Evolutionary conservation across 2,888 invertebrate species (phyloP), one percentile per base, ranked within the genome.

Genomic region (Nycteola revayana): DNA sequence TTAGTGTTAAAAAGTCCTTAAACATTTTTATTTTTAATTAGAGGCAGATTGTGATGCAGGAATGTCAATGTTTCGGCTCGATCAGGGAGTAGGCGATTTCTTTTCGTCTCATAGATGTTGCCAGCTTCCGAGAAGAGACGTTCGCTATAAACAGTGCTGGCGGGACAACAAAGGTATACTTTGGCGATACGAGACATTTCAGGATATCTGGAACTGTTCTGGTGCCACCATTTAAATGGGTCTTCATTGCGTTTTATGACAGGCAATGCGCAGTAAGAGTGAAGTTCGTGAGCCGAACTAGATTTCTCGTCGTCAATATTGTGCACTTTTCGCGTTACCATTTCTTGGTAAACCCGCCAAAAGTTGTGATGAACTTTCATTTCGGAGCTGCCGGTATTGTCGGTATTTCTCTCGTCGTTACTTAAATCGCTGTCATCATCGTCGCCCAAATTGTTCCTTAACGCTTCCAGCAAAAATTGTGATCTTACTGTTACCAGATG

Each of bases 181-280:
- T 28, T 55, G 10, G 49, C 45, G 42, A 55, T 53, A 37, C 48
- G 50, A 36, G 54, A 32, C 17, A 60, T 41, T 24, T 42, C 17
- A 27, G 58, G 53, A 34, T 56, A 60, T 25, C 47, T 43, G 20
- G 42, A 50, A 33, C 21, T 25, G 28, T 59, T 60, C 30, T 25
- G 47, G 38, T 53, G 45, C 55, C 58, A 60, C 54, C 52, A 57
- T 25, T 26, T 45, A 36, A 54, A 51, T 36, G 54, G 57, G 30
- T 60, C 46, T 8, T 22, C 26, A 8, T 36, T 47, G 25, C 51
- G 41, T 50, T 50, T 38, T 32, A 60, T 28, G 32, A 55, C 49
- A 49, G 28, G 21, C 28, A 47, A 47, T 40, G 60, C 59, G 29
- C 56, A 49, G 51, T 51, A 60, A 47, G n/a, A 21, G 4, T 21